Base-by-base conservation (phyloP, 2,888 invertebrate species). In the Melanargia galathea region DNA sequence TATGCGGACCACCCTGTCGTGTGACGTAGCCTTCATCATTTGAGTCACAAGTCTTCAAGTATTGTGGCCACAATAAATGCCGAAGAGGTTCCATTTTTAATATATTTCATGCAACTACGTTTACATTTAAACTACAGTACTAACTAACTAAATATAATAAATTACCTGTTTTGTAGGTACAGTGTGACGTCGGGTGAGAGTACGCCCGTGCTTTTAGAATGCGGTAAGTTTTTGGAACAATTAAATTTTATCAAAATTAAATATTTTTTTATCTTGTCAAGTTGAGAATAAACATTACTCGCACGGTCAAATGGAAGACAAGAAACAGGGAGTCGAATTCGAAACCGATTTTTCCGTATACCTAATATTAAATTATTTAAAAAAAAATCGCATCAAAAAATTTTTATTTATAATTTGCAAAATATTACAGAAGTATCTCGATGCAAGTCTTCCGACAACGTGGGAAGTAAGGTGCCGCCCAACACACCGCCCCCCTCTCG, bases 151-250 rank as follows among this genome's bases (percentile, higher is more conserved):
- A 10, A 20, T 10, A 20, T 11, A 45, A 24, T 10, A 49, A 30
- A n/a, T 8, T 10, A 46, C 20, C 8, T n/a, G 0, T 8, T 24
- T 60, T 78, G 57, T 79, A 92, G 92, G 91, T 92, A 92, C 72
- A 92, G 92, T 64, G 89, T 91, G 11, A 92, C 92, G 46, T 92
- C 92, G 10, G 92, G 92, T 35, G 92, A 92, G 76, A 92, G 92
- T 69, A 92, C 92, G 22, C 92, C 92, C 4, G 90, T 92, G 18
- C 81, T 92, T 76, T 79, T 92, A 77, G 92, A 92, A 79, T 90
- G 87, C 67, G 91, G 91, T 90, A 73, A 77, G 86, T 79, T 57
- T n/a, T 8, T 11, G 0, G 3, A 51, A 30, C 1, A 43, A 33
- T 10, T 18, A 7, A 24, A 26, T 49, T 20, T 18, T n/a, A 24